Conservation (phyloP, 1,140 invertebrate genomes). For the Drosophila ohnishii region DNA sequence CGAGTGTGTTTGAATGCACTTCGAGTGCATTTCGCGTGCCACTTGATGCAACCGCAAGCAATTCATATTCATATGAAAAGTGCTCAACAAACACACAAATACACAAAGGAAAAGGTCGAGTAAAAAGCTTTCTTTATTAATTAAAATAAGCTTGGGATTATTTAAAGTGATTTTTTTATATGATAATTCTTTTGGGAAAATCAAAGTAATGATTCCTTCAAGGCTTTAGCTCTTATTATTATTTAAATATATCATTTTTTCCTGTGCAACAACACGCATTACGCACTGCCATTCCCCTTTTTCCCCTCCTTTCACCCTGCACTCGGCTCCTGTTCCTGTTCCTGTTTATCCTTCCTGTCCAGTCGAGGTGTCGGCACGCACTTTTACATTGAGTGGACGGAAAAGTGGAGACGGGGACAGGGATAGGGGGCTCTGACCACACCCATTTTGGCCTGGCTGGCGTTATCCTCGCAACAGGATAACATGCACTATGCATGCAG, state of each 20-base stretch:
- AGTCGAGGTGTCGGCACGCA: slow-evolving; percentile 56
- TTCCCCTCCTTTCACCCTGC: background rate
- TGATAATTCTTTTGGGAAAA: too few species aligned
- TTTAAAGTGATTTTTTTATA: accelerated
- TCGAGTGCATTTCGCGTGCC: slow-evolving; percentile 55
- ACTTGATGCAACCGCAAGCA: slow-evolving; percentile 75
- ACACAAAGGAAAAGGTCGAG: slow-evolving; percentile 6
- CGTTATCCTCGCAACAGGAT: slow-evolving; percentile 53
- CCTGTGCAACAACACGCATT: slow-evolving; percentile 28
- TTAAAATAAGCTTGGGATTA: background rate
- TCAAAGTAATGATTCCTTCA: too few species aligned
- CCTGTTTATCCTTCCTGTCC: slow-evolving; percentile 57
- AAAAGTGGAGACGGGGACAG: background rate
- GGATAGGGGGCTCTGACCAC: slow-evolving; percentile 2
- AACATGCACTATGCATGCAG: slow-evolving; percentile 78
- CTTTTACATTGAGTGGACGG: slow-evolving; percentile 32
- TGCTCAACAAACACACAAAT: slow-evolving; percentile 56
- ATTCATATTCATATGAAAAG: slow-evolving; percentile 80
- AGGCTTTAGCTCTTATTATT: too few species aligned
- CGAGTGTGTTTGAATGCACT: slow-evolving; percentile 45
- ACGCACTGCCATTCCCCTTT: slow-evolving; percentile 13
- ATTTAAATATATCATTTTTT: too few species aligned
- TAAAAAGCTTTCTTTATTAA: background rate
- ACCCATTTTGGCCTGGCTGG: slow-evolving; percentile 26
- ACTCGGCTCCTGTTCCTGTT: slow-evolving; percentile 18